Conservation (phyloP, 1,140 invertebrate species). For the Agrypnia vestita region DNA sequence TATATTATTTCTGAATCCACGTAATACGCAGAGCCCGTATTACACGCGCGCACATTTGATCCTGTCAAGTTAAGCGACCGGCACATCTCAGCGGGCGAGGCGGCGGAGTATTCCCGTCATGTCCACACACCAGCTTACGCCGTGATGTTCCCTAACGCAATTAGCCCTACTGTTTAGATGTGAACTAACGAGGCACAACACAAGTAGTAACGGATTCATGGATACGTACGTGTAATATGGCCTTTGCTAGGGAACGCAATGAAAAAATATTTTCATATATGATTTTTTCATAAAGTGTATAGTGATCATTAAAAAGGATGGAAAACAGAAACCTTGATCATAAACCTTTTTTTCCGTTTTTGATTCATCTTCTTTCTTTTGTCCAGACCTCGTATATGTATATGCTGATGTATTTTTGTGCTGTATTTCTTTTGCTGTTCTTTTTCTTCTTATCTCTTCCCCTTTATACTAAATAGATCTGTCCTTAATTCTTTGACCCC, state of each 20-base stretch:
- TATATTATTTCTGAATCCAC: background rate
- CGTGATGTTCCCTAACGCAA: conserved; percentile 29
- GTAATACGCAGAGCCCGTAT: background rate
- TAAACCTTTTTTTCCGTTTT: too few relatives aligned
- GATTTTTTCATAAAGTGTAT: too few relatives aligned
- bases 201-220: background rate
- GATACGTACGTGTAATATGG: background rate
- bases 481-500: too few relatives aligned
- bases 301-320: too few relatives aligned
- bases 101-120: conserved; percentile 10
- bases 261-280: too few relatives aligned
- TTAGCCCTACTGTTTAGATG: conserved; percentile 32
- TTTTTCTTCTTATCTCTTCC: too few relatives aligned
- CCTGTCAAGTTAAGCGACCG: background rate
- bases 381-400: too few relatives aligned
- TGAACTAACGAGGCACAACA: conserved; percentile 20
- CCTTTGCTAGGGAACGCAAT: background rate
- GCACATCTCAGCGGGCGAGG: conserved; percentile 6
- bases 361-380: too few relatives aligned
- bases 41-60: conserved; percentile 3
- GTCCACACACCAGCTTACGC: conserved; percentile 16
- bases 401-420: too few relatives aligned
- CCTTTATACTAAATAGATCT: too few relatives aligned
- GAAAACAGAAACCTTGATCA: too few relatives aligned
- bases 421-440: too few relatives aligned